These are phyloP conservation scores for Chascanopsetta lugubris DNA, from an alignment of 2,113 vertebrate genomes.

Conservation along the genomic window DNA sequence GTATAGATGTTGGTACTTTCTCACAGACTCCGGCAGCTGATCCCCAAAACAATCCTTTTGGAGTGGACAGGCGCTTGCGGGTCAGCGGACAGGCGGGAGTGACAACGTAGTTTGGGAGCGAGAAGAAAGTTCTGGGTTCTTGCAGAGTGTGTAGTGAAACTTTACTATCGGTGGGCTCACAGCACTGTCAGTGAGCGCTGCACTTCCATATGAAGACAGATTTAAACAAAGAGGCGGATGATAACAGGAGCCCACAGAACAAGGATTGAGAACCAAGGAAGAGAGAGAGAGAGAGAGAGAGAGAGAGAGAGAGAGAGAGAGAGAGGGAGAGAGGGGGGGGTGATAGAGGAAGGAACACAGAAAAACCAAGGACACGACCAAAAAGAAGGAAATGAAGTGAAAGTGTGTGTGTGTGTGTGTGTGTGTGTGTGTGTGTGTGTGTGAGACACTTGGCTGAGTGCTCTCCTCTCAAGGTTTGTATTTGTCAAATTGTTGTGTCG, in stretches of 20 bases:
- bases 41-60: too few relatives aligned
- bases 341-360: too few relatives aligned
- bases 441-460: constrained; percentile 37
- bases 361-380: constrained; percentile 48
- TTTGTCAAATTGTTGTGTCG: constrained; percentile 52
- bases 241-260: constrained; percentile 45
- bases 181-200: not conserved
- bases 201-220: constrained; percentile 40
- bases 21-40: too few relatives aligned
- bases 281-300: constrained; percentile 4
- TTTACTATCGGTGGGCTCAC: too few relatives aligned
- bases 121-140: too few relatives aligned
- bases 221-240: constrained; percentile 6
- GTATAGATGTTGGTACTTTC: too few relatives aligned
- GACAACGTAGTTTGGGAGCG: too few relatives aligned
- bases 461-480: constrained; percentile 61
- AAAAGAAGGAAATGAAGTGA: not conserved
- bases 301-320: constrained; percentile 11
- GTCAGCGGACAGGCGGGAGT: too few relatives aligned
- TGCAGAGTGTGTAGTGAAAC: too few relatives aligned
- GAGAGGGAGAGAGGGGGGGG: constrained; percentile 22
- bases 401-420: constrained; percentile 6
- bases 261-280: constrained; percentile 49
- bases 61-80: too few relatives aligned
- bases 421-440: constrained; percentile 13